Base-by-base conservation (phyloP, 2,888 invertebrate species). In the Ennomos fuscantarius region DNA sequence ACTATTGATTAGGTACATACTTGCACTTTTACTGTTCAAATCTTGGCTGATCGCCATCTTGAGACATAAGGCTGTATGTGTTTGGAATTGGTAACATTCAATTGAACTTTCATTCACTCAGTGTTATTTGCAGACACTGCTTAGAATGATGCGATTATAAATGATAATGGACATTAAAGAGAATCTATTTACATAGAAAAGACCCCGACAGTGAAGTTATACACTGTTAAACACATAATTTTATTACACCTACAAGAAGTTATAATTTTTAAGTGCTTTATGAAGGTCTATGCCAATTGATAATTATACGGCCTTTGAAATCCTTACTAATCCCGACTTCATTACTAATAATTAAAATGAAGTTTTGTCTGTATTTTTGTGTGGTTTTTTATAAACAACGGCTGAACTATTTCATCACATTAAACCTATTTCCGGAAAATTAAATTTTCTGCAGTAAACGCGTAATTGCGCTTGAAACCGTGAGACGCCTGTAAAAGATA, bases 51-150 rank as follows among this genome's bases (percentile, higher is more conserved):
- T 62, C 48, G 65, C 65, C 65, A 65, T 55, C 36, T 40, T 37
- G 24, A 62, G 59, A 63, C 65, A 58, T 65, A 62, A 62, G 59
- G 5, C 35, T 36, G 37, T 13, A 49, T 74, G 79, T 70, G 77
- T 50, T 53, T 56, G 62, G 80, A 80, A 79, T 81, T 62, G 55
- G 59, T 65, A 77, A 74, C 60, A 67, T 49, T 49, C 52, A 37
- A 62, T 65, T 71, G 73, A 74, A 77, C 81, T 81, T 81, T 81
- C 80, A 72, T 79, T 49, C 48, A 45, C 9, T 39, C 60, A 49
- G 54, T 57, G 48, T 57, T 62, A 56, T 51, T 54, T 59, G 50
- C 49, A 54, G 42, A 56, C 24, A 24, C 49, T 34, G 13, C 12
- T 33, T 33, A 43, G 32, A 39, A 39, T 47, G 12, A 13, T 32